Conservation (phyloP, 2,113 vertebrate species). For the Plectropomus leopardus region DNA sequence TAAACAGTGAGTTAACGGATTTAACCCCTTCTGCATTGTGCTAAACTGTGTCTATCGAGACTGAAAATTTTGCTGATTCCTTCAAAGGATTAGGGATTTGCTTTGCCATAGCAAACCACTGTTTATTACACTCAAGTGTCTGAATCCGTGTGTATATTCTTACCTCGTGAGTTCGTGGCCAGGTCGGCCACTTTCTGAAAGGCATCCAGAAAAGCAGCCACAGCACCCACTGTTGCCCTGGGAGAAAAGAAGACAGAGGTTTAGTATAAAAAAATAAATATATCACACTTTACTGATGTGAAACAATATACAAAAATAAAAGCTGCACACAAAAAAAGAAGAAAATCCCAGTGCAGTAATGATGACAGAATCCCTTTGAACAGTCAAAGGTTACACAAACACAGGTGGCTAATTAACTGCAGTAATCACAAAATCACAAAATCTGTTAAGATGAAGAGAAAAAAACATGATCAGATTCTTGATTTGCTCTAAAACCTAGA, state of each 20-base stretch:
- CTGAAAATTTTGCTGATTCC: background rate
- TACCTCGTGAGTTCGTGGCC: conserved; percentile 89
- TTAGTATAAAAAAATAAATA: conserved; percentile 9
- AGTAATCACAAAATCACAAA: background rate
- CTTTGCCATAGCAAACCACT: background rate
- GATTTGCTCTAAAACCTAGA: background rate
- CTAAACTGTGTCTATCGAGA: background rate
- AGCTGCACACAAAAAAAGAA: background rate
- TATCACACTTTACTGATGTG: background rate
- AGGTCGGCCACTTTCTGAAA: conserved; percentile 90
- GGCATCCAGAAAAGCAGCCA: conserved; percentile 87
- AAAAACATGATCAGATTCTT: background rate
- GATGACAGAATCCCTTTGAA: background rate
- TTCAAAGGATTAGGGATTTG: background rate
- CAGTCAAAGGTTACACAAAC: conserved; percentile 7
- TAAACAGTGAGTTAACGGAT: conserved; percentile 30
- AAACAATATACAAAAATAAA: background rate
- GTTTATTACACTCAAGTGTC: background rate
- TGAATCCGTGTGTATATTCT: no score
- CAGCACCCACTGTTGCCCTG: conserved; percentile 85
- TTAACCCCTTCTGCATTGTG: conserved; percentile 6
- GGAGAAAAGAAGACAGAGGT: conserved; percentile 46
- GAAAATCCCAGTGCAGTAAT: background rate
- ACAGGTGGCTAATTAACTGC: conserved; percentile 17
- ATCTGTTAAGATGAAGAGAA: background rate